Percentiles rank a stretch among this genome's conserved stretches.
Conservation (phyloP, 2,797 vertebrate genomes). For the Tamandua tetradactyla region DNA sequence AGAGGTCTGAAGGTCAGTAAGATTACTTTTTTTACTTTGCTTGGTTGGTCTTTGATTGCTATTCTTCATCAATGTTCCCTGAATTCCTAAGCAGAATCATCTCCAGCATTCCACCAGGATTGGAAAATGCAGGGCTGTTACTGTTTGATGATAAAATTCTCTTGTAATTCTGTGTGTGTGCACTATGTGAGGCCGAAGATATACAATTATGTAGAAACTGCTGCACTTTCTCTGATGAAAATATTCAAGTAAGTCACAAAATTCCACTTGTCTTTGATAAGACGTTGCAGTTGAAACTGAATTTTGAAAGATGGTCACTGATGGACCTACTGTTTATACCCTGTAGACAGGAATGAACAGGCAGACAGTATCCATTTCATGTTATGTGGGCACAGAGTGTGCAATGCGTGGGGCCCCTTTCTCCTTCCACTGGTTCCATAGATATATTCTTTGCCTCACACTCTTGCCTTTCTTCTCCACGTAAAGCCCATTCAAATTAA, state of each 20-base stretch:
- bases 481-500: neutral
- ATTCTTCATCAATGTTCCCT: neutral
- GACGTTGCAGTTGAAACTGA: neutral
- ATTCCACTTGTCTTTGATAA: neutral
- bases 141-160: neutral
- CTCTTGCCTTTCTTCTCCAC: neutral
- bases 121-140: neutral
- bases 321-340: neutral
- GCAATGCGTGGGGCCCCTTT: neutral
- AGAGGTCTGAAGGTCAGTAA: neutral
- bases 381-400: no score
- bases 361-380: neutral
- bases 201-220: neutral
- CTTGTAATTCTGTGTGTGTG: neutral
- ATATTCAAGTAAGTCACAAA: conserved; percentile 21
- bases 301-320: neutral
- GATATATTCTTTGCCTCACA: neutral
- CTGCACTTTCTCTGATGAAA: neutral
- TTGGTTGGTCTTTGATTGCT: neutral
- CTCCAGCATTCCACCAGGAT: neutral
- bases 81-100: neutral
- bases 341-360: no score
- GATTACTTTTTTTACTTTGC: neutral
- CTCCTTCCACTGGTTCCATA: neutral
- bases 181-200: neutral